Conservation (phyloP, 2,113 vertebrate genomes). For the Pseudonaja textilis region DNA sequence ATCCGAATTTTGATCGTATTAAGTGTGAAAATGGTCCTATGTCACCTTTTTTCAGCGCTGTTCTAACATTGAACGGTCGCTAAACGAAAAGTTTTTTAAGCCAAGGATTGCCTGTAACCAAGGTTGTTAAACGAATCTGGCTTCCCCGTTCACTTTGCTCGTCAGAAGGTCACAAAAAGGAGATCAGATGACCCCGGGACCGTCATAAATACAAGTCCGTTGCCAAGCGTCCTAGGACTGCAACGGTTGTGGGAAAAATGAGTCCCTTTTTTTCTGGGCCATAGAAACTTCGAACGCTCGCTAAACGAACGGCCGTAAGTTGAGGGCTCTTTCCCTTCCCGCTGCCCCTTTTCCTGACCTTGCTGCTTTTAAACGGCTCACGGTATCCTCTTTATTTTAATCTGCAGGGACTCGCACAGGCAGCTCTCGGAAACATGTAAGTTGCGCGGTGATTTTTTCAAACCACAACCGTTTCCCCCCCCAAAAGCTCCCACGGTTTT, state of each 20-base stretch:
- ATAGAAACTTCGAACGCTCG: background rate
- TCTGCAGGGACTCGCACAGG: background rate
- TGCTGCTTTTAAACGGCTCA: background rate
- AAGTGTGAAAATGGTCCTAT: background rate
- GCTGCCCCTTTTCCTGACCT: background rate
- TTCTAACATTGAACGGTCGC: background rate
- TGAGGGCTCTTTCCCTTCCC: background rate
- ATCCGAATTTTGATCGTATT: background rate
- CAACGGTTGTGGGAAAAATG: rapidly evolving
- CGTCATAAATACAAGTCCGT: background rate
- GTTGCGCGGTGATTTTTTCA: background rate
- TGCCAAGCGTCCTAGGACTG: background rate
- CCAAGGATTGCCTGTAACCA: background rate
- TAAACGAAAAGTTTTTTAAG: background rate
- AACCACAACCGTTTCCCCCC: no score
- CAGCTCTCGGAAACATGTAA: background rate
- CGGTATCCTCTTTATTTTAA: background rate
- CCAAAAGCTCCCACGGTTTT: no score
- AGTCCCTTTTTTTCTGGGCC: background rate
- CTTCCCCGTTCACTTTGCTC: background rate
- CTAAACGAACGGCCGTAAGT: background rate
- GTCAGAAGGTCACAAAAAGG: background rate
- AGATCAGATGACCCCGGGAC: no score
- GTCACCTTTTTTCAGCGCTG: background rate
- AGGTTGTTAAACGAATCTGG: background rate